Conservation (phyloP, 2,113 vertebrate species). For the Phaethornis superciliosus region DNA sequence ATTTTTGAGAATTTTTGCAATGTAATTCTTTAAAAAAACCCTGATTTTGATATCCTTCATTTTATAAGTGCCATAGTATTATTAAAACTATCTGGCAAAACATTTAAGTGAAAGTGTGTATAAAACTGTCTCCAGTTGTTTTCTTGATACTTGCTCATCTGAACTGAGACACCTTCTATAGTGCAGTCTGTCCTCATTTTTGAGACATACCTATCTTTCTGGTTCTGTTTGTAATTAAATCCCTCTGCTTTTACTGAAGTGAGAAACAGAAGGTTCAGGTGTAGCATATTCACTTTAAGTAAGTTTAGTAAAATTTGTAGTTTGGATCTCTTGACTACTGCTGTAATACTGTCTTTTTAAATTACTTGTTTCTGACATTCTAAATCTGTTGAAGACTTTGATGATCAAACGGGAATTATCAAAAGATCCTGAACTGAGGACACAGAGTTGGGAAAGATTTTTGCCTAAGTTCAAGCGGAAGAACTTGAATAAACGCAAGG, state of each 20-base stretch:
- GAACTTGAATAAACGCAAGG: constrained; percentile 90
- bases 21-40: not conserved
- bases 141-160: not conserved
- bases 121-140: not conserved
- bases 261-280: not conserved
- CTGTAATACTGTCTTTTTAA: not conserved
- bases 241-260: not conserved
- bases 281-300: not conserved
- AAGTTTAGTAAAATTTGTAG: not conserved
- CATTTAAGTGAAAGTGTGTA: not conserved
- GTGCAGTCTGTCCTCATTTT: not conserved
- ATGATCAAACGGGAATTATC: constrained; percentile 97
- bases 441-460: constrained; percentile 94
- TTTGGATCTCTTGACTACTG: not conserved
- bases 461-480: constrained; percentile 93
- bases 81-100: not conserved
- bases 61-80: not conserved
- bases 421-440: constrained; percentile 89
- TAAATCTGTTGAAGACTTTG: constrained; percentile 82
- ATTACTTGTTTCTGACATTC: constrained; percentile 21
- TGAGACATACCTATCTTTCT: not conserved
- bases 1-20: not conserved
- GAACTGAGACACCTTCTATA: not conserved
- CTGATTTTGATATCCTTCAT: not conserved
- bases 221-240: not conserved